phyloP scores from a whole-genome alignment of 2,113 vertebrate species.

The Collichthys lucidus region DNA sequence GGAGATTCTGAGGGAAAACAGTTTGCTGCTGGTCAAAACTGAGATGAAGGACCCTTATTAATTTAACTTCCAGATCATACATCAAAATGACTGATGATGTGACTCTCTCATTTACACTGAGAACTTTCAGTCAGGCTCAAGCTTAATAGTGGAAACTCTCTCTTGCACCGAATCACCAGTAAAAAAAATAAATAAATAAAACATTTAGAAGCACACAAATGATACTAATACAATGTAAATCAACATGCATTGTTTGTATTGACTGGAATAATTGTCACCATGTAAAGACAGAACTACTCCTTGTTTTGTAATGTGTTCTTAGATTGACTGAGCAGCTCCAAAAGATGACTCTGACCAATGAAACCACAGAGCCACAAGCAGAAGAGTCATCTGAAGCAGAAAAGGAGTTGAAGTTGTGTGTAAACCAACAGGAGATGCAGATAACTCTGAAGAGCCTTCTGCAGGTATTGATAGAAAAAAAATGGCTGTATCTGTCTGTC shows the following conservation, averaged over 20 bases:
- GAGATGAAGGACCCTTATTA: background rate
- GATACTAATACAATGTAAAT: background rate
- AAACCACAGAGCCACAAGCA: slow-evolving; percentile 29
- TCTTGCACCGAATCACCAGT: background rate
- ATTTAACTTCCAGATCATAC: too few relatives aligned
- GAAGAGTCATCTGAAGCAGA: background rate
- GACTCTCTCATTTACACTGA: background rate
- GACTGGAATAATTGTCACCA: background rate
- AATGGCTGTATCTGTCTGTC: too few relatives aligned
- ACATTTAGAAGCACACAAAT: background rate
- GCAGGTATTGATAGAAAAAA: slow-evolving; percentile 14
- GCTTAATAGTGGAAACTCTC: background rate
- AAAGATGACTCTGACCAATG: slow-evolving; percentile 27
- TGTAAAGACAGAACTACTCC: background rate
- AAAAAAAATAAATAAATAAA: background rate
- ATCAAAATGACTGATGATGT: background rate
- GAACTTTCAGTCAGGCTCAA: background rate
- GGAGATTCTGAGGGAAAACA: background rate
- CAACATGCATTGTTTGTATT: background rate
- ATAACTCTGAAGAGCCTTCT: slow-evolving; percentile 25
- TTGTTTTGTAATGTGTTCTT: background rate
- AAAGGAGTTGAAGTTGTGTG: slow-evolving; percentile 17
- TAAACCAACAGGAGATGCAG: slow-evolving; percentile 21
- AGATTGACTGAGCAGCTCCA: slow-evolving; percentile 45
- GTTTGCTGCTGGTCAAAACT: background rate